Conservation (phyloP, 2,113 vertebrate species). For the Propithecus coquereli region DNA sequence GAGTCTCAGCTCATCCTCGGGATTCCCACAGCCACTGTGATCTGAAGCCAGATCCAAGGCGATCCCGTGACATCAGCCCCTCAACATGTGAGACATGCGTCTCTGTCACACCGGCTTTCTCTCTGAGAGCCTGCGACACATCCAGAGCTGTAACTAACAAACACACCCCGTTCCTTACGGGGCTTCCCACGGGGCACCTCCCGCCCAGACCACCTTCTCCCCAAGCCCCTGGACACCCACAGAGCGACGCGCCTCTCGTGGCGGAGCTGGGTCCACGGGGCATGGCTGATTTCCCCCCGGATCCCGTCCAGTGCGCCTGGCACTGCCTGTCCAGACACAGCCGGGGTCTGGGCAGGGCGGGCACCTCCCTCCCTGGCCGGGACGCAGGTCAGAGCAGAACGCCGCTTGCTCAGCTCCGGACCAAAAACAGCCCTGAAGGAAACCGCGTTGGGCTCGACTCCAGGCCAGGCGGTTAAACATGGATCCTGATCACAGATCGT, state of each 20-base stretch:
- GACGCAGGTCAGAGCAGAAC: neutral
- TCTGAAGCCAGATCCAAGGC: neutral
- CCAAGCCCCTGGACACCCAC: neutral
- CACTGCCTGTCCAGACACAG: neutral
- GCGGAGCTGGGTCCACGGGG: neutral
- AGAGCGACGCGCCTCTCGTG: neutral
- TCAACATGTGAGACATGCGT: fast-evolving
- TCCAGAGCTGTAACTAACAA: neutral
- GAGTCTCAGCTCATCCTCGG: neutral
- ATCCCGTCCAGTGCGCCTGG: neutral
- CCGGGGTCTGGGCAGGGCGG: neutral
- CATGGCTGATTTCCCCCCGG: neutral
- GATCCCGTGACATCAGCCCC: neutral
- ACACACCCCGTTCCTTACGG: neutral
- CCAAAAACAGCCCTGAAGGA: slow-evolving; percentile 48
- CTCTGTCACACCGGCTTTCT: neutral
- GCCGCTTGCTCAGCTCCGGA: neutral
- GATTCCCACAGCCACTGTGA: neutral
- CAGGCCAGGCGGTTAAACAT: slow-evolving; percentile 11
- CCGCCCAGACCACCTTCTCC: neutral
- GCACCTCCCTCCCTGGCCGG: neutral
- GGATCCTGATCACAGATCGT: slow-evolving; percentile 29
- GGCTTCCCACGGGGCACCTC: neutral
- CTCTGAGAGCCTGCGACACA: neutral
- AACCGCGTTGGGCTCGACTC: slow-evolving; percentile 53